Conservation (phyloP, 1,140 invertebrate genomes). For the Bombyx mandarina region DNA sequence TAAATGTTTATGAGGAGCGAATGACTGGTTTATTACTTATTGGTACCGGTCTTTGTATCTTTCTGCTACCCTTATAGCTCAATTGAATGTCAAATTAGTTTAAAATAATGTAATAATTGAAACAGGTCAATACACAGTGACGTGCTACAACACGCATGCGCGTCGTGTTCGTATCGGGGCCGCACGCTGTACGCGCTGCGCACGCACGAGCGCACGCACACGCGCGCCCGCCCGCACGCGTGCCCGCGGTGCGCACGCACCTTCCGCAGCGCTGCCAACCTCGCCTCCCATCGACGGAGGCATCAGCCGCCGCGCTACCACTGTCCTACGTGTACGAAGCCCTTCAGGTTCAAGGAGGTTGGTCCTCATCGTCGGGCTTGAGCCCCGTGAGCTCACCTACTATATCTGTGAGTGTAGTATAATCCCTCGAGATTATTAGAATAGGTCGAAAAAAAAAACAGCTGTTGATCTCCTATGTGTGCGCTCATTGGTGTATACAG, state of each 20-base stretch:
- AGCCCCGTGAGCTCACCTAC: too few relatives aligned
- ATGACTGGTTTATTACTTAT: too few relatives aligned
- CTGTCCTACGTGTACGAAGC: constrained; percentile 17
- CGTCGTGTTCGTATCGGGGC: constrained; percentile 62
- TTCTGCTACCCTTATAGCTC: too few relatives aligned
- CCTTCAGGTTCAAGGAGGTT: constrained; percentile 23
- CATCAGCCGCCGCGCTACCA: constrained; percentile 18
- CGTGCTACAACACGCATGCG: constrained; percentile 72
- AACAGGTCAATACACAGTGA: constrained; percentile 60
- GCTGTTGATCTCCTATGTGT: too few relatives aligned
- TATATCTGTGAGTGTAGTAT: too few relatives aligned
- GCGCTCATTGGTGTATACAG: too few relatives aligned
- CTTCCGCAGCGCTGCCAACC: constrained; percentile 64
- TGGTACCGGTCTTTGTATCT: too few relatives aligned
- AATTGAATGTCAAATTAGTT: too few relatives aligned
- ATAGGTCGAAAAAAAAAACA: too few relatives aligned
- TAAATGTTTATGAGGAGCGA: too few relatives aligned
- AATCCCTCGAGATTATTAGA: too few relatives aligned
- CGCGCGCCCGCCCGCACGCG: constrained; percentile 73
- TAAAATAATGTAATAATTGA: too few relatives aligned
- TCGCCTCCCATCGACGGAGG: constrained; percentile 22
- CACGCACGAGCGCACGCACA: constrained; percentile 70
- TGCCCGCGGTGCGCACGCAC: constrained; percentile 56
- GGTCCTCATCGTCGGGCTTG: neutral
- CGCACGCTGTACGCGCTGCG: constrained; percentile 48